phyloP scores from a whole-genome alignment of 2,888 invertebrate species.

The Cephus pygmeus region DNA sequence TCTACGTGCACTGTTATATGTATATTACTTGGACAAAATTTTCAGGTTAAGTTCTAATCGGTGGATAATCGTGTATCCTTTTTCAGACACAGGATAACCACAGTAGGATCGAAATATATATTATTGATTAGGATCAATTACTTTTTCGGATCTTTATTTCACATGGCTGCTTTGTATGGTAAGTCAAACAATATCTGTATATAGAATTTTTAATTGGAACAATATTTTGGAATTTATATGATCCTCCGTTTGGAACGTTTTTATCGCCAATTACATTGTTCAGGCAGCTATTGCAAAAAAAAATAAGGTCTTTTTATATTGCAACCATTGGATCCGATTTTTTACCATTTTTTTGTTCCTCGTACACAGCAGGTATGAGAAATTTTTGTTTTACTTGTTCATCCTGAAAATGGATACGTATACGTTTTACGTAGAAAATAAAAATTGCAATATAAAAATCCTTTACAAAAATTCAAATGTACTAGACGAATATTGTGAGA shows the following conservation, averaged over 20 bases:
- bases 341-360: neutral
- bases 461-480: conserved; percentile 28
- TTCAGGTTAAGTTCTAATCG: neutral
- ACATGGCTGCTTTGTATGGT: neutral
- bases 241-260: neutral
- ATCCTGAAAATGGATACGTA: neutral
- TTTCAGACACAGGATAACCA: neutral
- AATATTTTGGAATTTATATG: neutral
- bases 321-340: conserved; percentile 13
- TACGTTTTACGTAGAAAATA: conserved; percentile 20
- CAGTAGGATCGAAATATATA: neutral
- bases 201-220: neutral
- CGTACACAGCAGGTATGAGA: conserved; percentile 1
- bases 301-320: conserved; percentile 14
- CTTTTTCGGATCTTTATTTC: neutral
- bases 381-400: neutral
- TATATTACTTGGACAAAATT: neutral
- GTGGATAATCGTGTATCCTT: neutral
- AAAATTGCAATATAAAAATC: conserved; percentile 26
- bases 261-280: neutral
- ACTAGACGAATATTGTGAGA: conserved; percentile 27
- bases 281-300: neutral
- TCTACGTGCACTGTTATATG: neutral
- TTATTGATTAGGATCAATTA: neutral
- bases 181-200: neutral